Evolutionary conservation across 2,888 invertebrate genomes (phyloP), one percentile per base, ranked within the genome.

Genomic region (Melinaea menophilus): DNA sequence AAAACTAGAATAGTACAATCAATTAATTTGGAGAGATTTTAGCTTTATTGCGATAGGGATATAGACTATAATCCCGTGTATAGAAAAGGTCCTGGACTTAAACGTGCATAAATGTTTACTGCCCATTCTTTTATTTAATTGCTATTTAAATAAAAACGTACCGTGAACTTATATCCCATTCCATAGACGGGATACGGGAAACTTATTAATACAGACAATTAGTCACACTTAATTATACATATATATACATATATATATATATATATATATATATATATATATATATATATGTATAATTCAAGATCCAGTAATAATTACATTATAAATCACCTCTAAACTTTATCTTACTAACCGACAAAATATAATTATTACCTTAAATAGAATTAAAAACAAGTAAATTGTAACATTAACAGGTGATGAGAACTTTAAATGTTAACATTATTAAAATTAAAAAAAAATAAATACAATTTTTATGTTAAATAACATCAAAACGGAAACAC

Each of bases 81-180:
- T 11, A 51, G 5, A 5, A n/a, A 55, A 65, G 59, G 63, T 58
- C 56, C 60, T 67, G 59, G 51, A 37, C 76, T 80, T 78, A 87
- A 86, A 74, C 81, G 82, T 79, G 79, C 77, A 82, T 86, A 84
- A 86, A 86, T 82, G 77, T 88, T 89, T 86, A 89, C 86, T 81
- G 81, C 86, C 88, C 86, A 88, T 89, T 89, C 89, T 88, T 88
- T 83, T 79, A 81, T 79, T 87, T 88, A 89, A 88, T 88, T 88
- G 87, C 85, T 85, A 85, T 88, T 89, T 83, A 88, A 89, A 88
- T 86, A 87, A 88, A 86, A 88, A 87, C 84, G 79, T 78, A 82
- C 86, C 84, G 82, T 84, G 85, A 86, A 84, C 76, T 82, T 81
- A 85, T 41, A 83, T 81, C 78, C 77, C 75, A 76, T 79, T 79